These are phyloP conservation scores for Thymelicus acteon DNA, from an alignment of 2,888 invertebrate genomes.

Conservation along the genomic window DNA sequence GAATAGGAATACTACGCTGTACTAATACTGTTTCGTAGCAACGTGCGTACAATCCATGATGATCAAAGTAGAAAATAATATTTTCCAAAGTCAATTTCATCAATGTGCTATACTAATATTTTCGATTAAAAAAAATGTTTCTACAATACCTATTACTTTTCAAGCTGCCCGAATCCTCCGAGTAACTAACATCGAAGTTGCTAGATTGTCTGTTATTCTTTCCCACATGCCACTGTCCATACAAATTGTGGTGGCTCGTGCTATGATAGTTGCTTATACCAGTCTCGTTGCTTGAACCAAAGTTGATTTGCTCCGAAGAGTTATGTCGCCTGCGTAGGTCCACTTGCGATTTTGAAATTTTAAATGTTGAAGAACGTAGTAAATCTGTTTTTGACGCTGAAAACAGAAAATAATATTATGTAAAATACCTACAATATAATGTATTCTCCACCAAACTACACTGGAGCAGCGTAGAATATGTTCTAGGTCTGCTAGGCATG, in stretches of 20 bases:
- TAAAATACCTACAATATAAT: neutral
- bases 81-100: too few species aligned
- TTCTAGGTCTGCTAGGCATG: too few species aligned
- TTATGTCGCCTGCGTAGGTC: slow-evolving; percentile 85
- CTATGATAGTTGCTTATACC: slow-evolving; percentile 69
- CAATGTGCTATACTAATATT: too few species aligned
- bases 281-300: slow-evolving; percentile 58
- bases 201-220: slow-evolving; percentile 71
- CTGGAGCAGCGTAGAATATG: too few species aligned
- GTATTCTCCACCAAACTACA: too few species aligned
- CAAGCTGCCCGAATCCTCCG: slow-evolving; percentile 89
- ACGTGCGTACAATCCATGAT: too few species aligned
- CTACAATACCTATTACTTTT: slow-evolving; percentile 83
- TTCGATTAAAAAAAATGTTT: too few species aligned
- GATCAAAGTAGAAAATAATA: too few species aligned
- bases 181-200: slow-evolving; percentile 81
- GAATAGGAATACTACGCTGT: too few species aligned
- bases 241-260: slow-evolving; percentile 73
- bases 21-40: too few species aligned
- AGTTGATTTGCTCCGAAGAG: slow-evolving; percentile 72
- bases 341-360: slow-evolving; percentile 74
- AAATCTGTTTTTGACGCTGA: slow-evolving; percentile 66
- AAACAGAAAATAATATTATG: slow-evolving; percentile 40
- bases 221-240: slow-evolving; percentile 70
- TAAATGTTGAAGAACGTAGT: slow-evolving; percentile 67